Evolutionary conservation across 2,888 invertebrate species (phyloP), one percentile per base, ranked within the genome.

Genomic region (Desoria tigrina): DNA sequence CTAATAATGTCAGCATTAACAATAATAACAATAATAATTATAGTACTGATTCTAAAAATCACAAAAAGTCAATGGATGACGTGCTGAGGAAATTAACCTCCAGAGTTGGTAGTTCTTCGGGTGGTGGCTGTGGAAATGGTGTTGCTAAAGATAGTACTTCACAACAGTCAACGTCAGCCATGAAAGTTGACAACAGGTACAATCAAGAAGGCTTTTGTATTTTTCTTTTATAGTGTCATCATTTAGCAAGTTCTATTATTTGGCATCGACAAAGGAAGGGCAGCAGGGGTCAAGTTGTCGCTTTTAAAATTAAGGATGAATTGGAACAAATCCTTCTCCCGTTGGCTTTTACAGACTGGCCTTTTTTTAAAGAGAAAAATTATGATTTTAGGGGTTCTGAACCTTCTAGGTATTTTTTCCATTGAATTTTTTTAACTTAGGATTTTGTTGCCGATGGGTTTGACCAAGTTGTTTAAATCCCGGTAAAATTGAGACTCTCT

Each of bases 61-160:
- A 70, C 50, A 76, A 74, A 63, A 72, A 67, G 81, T 90, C 92
- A 69, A 93, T 94, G 93, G 93, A 94, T 83, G 92, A 93, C 83
- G 93, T 94, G 51, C 84, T 92, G 61, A 90, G 91, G 81, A 86
- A 90, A 80, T 24, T 51, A 21, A 92, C 90, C 73, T 90, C 90
- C 71, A 92, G 92, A 82, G 90, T 90, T 80, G 88, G 88, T 24
- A 53, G 62, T 6, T 49, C 37, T 51, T 51, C 54, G 23, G 45
- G 45, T 39, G 63, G 68, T 39, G 63, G 68, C 68, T 45, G 49
- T 65, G 69, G 57, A 42, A 58, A 39, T 18, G 24, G 26, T 23
- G 14, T 28, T 37, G 21, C 26, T 28, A n/a, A 55, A 27, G 24
- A 4, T n/a, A 11, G 28, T 45, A 14, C 18, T 9, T 42, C 45